Evolutionary conservation across 23 tunicate species (phyloP).

Genomic region (Trididemnum clinides): DNA sequence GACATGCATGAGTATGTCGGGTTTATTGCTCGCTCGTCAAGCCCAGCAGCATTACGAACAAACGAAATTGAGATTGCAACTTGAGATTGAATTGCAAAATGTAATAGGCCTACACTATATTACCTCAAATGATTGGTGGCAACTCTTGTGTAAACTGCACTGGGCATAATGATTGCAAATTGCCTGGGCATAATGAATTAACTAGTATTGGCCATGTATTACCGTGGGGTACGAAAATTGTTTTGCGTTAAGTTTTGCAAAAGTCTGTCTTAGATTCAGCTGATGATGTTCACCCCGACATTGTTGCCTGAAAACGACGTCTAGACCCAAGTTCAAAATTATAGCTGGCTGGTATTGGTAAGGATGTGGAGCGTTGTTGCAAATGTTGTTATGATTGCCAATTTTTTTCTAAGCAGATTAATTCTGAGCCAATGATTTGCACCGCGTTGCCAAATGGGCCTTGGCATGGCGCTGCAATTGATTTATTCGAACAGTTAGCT

Average conservation of each 20-base stretch:
- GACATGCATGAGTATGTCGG: too few species aligned
- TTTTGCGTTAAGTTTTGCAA: neutral
- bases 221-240: conserved; percentile 17
- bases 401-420: neutral
- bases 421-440: conserved; percentile 23
- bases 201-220: too few species aligned
- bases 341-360: too few species aligned
- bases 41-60: too few species aligned
- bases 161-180: too few species aligned
- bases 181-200: too few species aligned
- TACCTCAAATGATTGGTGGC: too few species aligned
- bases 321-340: neutral
- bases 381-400: conserved; percentile 24
- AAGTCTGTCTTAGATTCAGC: conserved; percentile 13
- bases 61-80: too few species aligned
- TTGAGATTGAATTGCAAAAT: too few species aligned
- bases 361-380: conserved; percentile 19
- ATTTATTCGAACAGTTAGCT: neutral
- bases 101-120: too few species aligned
- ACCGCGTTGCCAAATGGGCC: conserved; percentile 20
- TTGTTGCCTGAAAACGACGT: neutral
- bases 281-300: conserved; percentile 21
- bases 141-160: too few species aligned
- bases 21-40: too few species aligned
- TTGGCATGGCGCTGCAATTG: conserved; percentile 3